Percentiles rank a stretch among this genome's conserved stretches.
Evolutionary conservation across 2,797 vertebrate species (phyloP).

Genomic region (Anisognathus igniventris): DNA sequence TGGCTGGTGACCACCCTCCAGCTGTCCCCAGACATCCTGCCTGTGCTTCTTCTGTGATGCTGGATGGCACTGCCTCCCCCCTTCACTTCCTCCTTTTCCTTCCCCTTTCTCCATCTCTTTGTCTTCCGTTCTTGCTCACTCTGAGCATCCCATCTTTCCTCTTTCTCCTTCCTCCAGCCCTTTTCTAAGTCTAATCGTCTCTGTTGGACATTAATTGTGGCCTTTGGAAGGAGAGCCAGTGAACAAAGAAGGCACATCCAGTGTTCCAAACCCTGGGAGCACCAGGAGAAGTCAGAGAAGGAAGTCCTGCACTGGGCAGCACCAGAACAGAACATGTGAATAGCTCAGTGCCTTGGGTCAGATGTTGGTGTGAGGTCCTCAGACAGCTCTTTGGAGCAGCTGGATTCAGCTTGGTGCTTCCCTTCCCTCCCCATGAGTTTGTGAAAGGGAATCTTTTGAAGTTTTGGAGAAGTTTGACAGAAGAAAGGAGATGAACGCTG

Average conservation of each 20-base stretch:
- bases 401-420: background rate
- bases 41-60: background rate
- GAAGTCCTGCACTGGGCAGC: background rate
- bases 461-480: background rate
- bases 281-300: background rate
- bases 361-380: background rate
- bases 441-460: background rate
- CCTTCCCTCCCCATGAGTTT: background rate
- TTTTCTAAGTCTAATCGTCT: background rate
- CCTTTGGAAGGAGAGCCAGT: background rate
- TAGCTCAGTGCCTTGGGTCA: background rate
- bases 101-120: background rate
- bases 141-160: background rate
- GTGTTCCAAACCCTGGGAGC: background rate
- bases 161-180: background rate
- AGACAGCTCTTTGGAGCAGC: background rate
- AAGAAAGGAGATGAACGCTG: background rate
- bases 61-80: background rate
- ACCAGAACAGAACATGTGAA: background rate
- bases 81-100: background rate
- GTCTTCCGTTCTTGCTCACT: background rate
- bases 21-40: background rate
- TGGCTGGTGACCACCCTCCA: background rate
- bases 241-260: background rate
- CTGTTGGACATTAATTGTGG: background rate